Percentiles rank a stretch among this genome's conserved stretches.
phyloP scores from a whole-genome alignment of 2,113 vertebrate genomes.

The Oncorhynchus kisutch region DNA sequence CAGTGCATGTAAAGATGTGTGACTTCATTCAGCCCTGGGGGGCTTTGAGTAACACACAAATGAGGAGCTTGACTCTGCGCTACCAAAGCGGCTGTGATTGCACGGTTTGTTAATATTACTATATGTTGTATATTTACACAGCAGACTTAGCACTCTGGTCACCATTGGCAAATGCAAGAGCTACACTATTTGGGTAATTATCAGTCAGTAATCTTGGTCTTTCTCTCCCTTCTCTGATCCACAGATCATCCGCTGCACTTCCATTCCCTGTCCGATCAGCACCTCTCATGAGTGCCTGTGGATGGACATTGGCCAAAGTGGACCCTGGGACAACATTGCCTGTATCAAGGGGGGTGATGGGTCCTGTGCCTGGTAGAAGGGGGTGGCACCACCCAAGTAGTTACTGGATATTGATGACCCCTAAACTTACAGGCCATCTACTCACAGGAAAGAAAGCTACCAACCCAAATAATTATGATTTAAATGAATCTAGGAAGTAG shows the following conservation, averaged over 20 bases:
- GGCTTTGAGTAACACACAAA: conserved; percentile 83
- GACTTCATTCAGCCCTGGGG: conserved; percentile 91
- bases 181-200: not conserved
- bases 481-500: conserved; percentile 17
- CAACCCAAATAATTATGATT: conserved; percentile 22
- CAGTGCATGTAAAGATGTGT: conserved; percentile 84
- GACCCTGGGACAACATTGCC: conserved; percentile 87
- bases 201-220: not conserved
- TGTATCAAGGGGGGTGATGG: conserved; percentile 91
- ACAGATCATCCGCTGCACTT: conserved; percentile 86
- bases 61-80: conserved; percentile 86
- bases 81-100: conserved; percentile 94
- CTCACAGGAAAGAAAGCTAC: conserved; percentile 27
- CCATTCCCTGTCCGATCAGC: conserved; percentile 85
- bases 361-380: conserved; percentile 94
- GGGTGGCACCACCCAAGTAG: conserved; percentile 84
- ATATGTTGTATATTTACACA: not conserved
- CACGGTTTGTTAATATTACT: conserved; percentile 76
- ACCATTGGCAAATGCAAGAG: not conserved
- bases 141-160: not conserved
- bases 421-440: conserved; percentile 61
- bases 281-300: conserved; percentile 89
- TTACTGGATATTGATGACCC: conserved; percentile 95
- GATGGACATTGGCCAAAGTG: conserved; percentile 85
- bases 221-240: conserved; percentile 14